Percentiles rank a stretch among this genome's conserved stretches.
phyloP scores from a whole-genome alignment of 37 sponge, comb jelly and placozoan genomes.

The Geodia barretti region DNA sequence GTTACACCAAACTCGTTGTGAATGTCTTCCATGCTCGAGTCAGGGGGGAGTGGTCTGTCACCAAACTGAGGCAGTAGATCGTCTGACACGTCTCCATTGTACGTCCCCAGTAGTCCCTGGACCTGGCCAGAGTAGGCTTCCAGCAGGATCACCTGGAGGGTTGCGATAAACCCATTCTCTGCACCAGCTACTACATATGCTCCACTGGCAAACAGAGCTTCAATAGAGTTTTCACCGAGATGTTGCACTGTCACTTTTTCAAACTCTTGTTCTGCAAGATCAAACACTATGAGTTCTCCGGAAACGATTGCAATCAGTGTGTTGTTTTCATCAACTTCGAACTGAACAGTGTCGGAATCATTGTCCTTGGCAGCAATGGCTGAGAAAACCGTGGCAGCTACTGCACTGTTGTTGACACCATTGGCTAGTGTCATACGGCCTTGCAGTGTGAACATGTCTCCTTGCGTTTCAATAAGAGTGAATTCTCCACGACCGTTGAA shows the following conservation, averaged over 20 bases:
- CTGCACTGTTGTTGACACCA: not conserved
- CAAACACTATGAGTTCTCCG: slow-evolving; percentile 44
- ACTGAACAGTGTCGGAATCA: slow-evolving; percentile 41
- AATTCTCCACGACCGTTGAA: slow-evolving; percentile 61
- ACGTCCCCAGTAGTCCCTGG: slow-evolving; percentile 65
- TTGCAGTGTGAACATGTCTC: slow-evolving; percentile 35
- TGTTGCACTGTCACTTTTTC: slow-evolving; percentile 27
- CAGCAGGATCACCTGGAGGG: slow-evolving; percentile 30
- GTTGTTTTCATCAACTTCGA: slow-evolving; percentile 27
- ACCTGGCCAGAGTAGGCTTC: slow-evolving; percentile 10
- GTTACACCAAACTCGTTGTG: slow-evolving; percentile 55
- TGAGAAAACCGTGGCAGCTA: slow-evolving; percentile 40
- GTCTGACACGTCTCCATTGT: slow-evolving; percentile 61
- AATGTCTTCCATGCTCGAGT: slow-evolving; percentile 23
- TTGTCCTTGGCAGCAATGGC: slow-evolving; percentile 34
- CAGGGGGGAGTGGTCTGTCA: slow-evolving; percentile 9
- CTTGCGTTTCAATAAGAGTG: slow-evolving; percentile 22
- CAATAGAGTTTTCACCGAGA: slow-evolving; percentile 19
- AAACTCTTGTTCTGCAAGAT: slow-evolving; percentile 31
- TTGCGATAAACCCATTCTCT: slow-evolving; percentile 36
- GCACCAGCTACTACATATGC: slow-evolving; percentile 22
- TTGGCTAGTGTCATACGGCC: slow-evolving; percentile 18
- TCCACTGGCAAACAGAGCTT: slow-evolving; percentile 41
- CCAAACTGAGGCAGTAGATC: slow-evolving; percentile 49
- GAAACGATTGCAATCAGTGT: slow-evolving; percentile 17